A percentile compares a stretch with the other conserved stretches of the same genome.
phyloP scores from a whole-genome alignment of 1,140 invertebrate genomes.

The Pogonomyrmex barbatus region DNA sequence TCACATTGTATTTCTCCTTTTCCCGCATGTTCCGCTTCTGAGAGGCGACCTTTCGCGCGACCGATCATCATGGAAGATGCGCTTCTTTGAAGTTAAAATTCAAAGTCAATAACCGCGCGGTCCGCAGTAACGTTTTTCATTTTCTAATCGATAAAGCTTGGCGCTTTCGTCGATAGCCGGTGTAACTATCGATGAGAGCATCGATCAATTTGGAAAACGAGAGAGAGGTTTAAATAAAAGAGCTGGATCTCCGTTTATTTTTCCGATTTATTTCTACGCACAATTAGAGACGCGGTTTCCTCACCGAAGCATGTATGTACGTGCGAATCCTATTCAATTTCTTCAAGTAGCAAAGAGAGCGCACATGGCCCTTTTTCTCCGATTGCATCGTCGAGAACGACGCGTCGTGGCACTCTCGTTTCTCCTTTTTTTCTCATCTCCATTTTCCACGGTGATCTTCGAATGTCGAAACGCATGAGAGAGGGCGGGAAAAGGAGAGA shows the following conservation, averaged over 20 bases:
- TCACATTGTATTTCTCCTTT: not conserved
- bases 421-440: not conserved
- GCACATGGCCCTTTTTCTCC: slow-evolving; percentile 74
- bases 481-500: not conserved
- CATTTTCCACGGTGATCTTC: not conserved
- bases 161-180: not conserved
- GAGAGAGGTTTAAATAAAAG: not conserved
- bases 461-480: slow-evolving; percentile 6
- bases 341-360: not conserved
- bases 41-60: too few species aligned
- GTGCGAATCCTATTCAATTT: slow-evolving; percentile 45
- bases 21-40: not conserved
- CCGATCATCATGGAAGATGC: slow-evolving; percentile 6
- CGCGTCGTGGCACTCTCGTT: slow-evolving; percentile 4
- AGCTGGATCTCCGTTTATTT: too few species aligned
- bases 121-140: not conserved
- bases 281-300: slow-evolving; percentile 5
- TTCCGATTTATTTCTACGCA: slow-evolving; percentile 21
- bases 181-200: not conserved
- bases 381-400: slow-evolving; percentile 61
- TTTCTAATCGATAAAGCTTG: not conserved
- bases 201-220: not conserved
- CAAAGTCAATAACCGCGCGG: not conserved
- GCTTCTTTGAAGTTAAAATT: not conserved
- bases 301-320: not conserved